A percentile compares a stretch with the other conserved stretches of the same genome.
phyloP scores from a whole-genome alignment of 2,797 vertebrate genomes.

The Neostethus bicornis region DNA sequence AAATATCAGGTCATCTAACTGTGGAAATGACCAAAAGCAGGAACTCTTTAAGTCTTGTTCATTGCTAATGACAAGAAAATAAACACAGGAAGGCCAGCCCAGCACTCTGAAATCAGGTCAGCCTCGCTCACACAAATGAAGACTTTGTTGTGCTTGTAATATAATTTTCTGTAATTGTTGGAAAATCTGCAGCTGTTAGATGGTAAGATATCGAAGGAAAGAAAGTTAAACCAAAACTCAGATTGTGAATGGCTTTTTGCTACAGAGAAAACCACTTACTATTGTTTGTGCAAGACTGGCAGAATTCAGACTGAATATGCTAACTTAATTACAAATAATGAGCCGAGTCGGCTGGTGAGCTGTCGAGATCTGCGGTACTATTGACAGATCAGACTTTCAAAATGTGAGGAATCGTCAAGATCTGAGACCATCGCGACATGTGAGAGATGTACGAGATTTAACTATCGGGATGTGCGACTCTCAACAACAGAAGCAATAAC shows the following conservation, averaged over 20 bases:
- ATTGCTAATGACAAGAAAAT: slow-evolving; percentile 70
- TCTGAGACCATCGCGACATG: no score
- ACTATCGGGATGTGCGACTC: no score
- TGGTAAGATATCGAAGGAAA: slow-evolving; percentile 23
- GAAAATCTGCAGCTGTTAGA: slow-evolving; percentile 53
- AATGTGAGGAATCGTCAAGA: no score
- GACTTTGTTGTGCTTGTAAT: slow-evolving; percentile 46
- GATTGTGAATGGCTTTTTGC: background rate
- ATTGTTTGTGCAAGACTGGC: slow-evolving; percentile 20
- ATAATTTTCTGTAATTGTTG: slow-evolving; percentile 35
- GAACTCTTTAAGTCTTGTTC: slow-evolving; percentile 41
- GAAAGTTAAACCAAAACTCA: slow-evolving; percentile 21
- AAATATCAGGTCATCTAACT: slow-evolving; percentile 35
- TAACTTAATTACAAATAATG: slow-evolving; percentile 40
- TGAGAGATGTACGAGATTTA: no score
- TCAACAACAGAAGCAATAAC: no score
- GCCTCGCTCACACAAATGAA: slow-evolving; percentile 40
- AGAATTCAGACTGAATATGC: slow-evolving; percentile 27
- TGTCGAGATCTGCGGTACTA: slow-evolving; percentile 21
- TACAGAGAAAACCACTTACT: slow-evolving; percentile 2
- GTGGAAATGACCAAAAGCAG: slow-evolving; percentile 45
- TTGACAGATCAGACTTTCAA: no score
- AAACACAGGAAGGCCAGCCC: slow-evolving; percentile 71
- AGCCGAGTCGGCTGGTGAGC: slow-evolving; percentile 12
- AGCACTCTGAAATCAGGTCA: slow-evolving; percentile 71